Percentiles rank a stretch among this genome's conserved stretches.
phyloP scores from a whole-genome alignment of 2,888 invertebrate species.

The Rotaria macrura region DNA sequence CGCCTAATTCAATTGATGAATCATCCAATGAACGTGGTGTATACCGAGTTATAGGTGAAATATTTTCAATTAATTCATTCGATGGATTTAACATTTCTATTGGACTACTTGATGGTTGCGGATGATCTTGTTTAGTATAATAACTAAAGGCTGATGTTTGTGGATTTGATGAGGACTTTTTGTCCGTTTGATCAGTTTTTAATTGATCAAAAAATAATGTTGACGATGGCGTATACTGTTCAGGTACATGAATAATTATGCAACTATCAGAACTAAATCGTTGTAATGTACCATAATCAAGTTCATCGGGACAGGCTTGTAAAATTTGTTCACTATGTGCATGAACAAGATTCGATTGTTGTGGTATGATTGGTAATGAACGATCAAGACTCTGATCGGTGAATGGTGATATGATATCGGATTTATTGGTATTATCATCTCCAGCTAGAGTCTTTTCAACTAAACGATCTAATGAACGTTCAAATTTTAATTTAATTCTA shows the following conservation, averaged over 20 bases:
- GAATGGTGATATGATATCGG: constrained; percentile 6
- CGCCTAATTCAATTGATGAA: background rate
- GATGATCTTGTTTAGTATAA: background rate
- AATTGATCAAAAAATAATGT: constrained; percentile 4
- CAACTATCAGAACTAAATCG: constrained; percentile 13
- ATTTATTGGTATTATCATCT: background rate
- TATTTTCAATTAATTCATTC: background rate
- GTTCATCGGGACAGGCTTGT: background rate
- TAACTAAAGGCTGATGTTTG: background rate
- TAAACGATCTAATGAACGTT: constrained; percentile 13
- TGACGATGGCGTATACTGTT: background rate
- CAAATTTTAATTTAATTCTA: constrained; percentile 9
- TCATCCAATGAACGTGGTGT: constrained; percentile 14
- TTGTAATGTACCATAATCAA: constrained; percentile 9
- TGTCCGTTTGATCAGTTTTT: background rate
- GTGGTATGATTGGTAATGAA: background rate
- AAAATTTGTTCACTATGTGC: constrained; percentile 5
- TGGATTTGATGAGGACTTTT: background rate
- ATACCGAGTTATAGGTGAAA: background rate
- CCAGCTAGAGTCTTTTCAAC: background rate
- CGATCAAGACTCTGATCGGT: background rate
- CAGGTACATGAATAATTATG: constrained; percentile 10
- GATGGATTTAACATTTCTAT: background rate
- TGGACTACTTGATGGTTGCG: background rate
- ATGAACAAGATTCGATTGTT: background rate